Evolutionary conservation across 2,888 invertebrate species (phyloP).

Genomic region (Stegana nigrithorax): DNA sequence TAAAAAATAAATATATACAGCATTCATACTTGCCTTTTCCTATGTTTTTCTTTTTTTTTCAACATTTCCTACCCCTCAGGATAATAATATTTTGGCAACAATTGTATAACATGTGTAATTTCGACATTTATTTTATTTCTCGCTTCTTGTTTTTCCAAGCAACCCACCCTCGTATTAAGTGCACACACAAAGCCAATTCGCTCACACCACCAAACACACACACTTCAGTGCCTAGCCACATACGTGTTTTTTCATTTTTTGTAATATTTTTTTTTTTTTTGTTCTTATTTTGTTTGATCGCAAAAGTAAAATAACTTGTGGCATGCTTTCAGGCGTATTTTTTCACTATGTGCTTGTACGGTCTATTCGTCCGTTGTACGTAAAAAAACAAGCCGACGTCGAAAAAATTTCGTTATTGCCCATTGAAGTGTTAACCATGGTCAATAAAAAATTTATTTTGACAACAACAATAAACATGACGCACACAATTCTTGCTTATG

Average conservation of each 20-base stretch:
- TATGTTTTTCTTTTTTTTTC: no score
- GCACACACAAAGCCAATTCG: no score
- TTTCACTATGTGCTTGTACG: background rate
- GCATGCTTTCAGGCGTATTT: conserved; percentile 53
- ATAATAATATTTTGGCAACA: conserved; percentile 52
- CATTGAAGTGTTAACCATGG: conserved; percentile 59
- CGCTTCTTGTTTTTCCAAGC: conserved; percentile 28
- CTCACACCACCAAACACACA: conserved; percentile 25
- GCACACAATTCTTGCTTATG: conserved; percentile 5
- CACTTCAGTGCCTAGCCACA: conserved; percentile 22
- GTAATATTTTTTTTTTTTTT: background rate
- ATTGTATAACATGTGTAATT: conserved; percentile 57
- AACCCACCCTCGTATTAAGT: conserved; percentile 3
- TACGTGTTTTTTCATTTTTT: background rate
- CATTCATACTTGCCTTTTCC: background rate
- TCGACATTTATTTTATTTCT: conserved; percentile 46
- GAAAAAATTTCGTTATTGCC: conserved; percentile 42
- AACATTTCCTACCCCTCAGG: conserved; percentile 17
- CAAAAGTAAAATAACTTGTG: conserved; percentile 50
- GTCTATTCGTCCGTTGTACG: conserved; percentile 3
- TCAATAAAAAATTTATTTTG: conserved; percentile 60
- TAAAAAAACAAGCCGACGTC: no score
- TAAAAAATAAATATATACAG: conserved; percentile 1
- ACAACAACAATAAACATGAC: conserved; percentile 42
- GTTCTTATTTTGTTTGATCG: background rate